Evolutionary conservation across 2,113 vertebrate genomes (phyloP).

Genomic region (Triplophysa siluroides): DNA sequence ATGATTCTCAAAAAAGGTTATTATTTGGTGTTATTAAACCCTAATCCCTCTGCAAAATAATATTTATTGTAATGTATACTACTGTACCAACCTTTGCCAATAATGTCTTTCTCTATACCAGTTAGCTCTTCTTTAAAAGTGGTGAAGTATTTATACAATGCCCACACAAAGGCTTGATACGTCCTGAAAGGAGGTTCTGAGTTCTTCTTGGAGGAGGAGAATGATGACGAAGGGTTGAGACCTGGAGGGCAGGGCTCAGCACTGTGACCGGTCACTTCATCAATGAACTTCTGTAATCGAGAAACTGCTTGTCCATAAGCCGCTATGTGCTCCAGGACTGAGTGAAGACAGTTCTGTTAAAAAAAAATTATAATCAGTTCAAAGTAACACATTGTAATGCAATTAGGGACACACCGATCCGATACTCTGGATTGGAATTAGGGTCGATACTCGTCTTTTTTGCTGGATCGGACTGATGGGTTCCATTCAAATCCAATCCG

Average conservation of each 20-base stretch:
- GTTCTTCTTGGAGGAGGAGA: conserved; percentile 77
- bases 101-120: conserved; percentile 87
- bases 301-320: conserved; percentile 93
- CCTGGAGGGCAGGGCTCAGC: conserved; percentile 76
- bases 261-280: conserved; percentile 91
- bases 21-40: too few relatives aligned
- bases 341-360: conserved; percentile 84
- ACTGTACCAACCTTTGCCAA: conserved; percentile 78
- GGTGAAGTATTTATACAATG: conserved; percentile 93
- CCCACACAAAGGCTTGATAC: conserved; percentile 98
- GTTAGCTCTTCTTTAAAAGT: conserved; percentile 92
- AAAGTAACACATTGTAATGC: not conserved
- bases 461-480: too few relatives aligned
- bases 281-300: conserved; percentile 93
- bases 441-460: too few relatives aligned
- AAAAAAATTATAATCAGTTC: not conserved
- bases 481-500: too few relatives aligned
- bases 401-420: too few relatives aligned
- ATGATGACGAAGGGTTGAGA: conserved; percentile 58
- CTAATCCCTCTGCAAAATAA: too few relatives aligned
- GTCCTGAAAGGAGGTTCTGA: conserved; percentile 91
- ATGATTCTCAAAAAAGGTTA: too few relatives aligned
- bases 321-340: conserved; percentile 90
- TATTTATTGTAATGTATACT: too few relatives aligned
- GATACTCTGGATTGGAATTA: too few relatives aligned